A percentile compares a stretch with the other conserved stretches of the same genome.
Conservation (phyloP, 2,113 vertebrate genomes). For the Columba livia region DNA sequence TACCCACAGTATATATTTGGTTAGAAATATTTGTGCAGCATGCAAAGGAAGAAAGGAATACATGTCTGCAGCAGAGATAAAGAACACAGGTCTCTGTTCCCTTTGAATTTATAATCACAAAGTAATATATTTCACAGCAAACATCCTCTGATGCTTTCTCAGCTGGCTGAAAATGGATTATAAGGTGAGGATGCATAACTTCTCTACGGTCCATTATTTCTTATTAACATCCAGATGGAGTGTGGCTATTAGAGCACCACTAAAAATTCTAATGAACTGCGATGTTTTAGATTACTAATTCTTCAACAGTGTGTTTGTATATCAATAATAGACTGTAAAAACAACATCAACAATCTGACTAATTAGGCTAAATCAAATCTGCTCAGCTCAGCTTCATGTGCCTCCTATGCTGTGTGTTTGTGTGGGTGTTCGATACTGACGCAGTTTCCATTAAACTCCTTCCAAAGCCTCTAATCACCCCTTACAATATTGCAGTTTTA, state of each 20-base stretch:
- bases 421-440: background rate
- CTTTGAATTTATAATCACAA: background rate
- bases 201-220: conserved; percentile 24
- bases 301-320: conserved; percentile 15
- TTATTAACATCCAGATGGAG: conserved; percentile 45
- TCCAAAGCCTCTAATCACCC: background rate
- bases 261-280: conserved; percentile 33
- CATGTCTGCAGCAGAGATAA: background rate
- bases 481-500: background rate
- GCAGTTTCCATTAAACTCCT: background rate
- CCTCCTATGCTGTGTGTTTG: background rate
- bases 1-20: background rate
- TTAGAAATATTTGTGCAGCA: background rate
- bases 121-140: background rate
- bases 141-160: background rate
- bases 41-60: background rate
- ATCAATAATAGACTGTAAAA: conserved; percentile 27
- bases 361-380: conserved; percentile 45
- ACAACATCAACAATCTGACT: conserved; percentile 8
- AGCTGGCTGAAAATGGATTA: conserved; percentile 42
- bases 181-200: conserved; percentile 31
- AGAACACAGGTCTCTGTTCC: background rate
- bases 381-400: background rate
- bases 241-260: background rate
- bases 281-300: conserved; percentile 16